Evolutionary conservation across 2,113 vertebrate genomes (phyloP), one percentile per base, ranked within the genome.

Genomic region (Alaudala cheleensis): DNA sequence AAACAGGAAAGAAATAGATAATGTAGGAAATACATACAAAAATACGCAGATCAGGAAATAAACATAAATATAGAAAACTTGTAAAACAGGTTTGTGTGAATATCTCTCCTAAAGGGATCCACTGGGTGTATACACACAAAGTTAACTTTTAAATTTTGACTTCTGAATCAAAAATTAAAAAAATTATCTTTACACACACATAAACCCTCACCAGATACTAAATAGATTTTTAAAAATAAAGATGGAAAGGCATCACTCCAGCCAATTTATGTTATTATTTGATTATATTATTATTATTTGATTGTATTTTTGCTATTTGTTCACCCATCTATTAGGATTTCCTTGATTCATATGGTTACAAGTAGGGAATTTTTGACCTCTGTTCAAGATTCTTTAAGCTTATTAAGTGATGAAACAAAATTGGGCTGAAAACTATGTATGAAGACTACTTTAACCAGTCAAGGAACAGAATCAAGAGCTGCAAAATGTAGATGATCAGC

Each of bases 401-500:
- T 73, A 34, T 39, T 74, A 78, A 74, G n/a, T 74, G 66, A 67
- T 72, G 77, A 60, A 87, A 79, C 8, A 70, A 96, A 88, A 86
- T 66, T 85, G 50, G 5, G 74, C 65, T 62, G 31, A 88, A 93
- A 64, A 62, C 53, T 80, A 2, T 44, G 8, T 70, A 45, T 76
- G 62, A 79, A 86, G 58, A 49, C 64, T 90, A 71, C 24, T 61
- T 78, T 86, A 95, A 42, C 79, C 42, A 88, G 84, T 73, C 71
- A 92, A 93, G 47, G 77, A 95, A 91, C 31, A 64, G 81, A 87
- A 92, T 85, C 31, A 89, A 95, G 90, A 86, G 65, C 79, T 86
- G 54, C 21, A 95, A 92, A 86, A 81, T 83, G 37, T 70, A 70
- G 85, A 83, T 95, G 81, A 95, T 94, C 71, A 88, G 50, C 51